Evolutionary conservation across 2,888 invertebrate genomes (phyloP), one percentile per base, ranked within the genome.

Genomic region (Cenopis cana): DNA sequence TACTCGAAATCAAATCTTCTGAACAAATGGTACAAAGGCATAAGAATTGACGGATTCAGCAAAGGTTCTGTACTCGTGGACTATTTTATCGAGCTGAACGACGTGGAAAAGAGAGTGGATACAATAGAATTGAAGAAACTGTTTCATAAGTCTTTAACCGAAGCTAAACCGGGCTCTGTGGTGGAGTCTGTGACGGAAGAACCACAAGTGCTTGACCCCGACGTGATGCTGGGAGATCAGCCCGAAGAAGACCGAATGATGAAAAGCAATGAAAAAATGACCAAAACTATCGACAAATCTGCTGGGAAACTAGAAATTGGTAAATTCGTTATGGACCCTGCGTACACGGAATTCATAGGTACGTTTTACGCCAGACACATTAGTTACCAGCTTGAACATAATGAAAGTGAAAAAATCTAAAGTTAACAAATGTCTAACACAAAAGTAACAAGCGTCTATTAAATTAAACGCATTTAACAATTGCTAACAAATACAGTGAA

Each of bases 331-430:
- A 96, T 98, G 80, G 98, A 98, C 92, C 97, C 98, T 0, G 95
- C 95, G 76, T 97, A 96, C 85, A 98, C 98, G 14, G 98, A 98
- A 88, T 98, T 98, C 83, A 96, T 97, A 86, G 97, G 98, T 98
- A 92, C 33, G 52, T 17, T 29, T 10, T 36, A 11, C 5, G 33
- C 2, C 17, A n/a, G 8, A 46, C 46, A 46, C n/a, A n/a, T n/a
- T n/a, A n/a, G n/a, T n/a, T 46, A 46, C 14, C 11, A 5, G 14
- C 14, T 41, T 11, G 14, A 14, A 0, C 41, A 41, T 41, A 12
- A 24, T 24, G 24, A 24, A 24, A 24, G 24, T 24, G 24, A 24
- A 24, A 24, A 24, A 24, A 24, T 1, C 24, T 24, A 24, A 24
- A 24, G 24, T 24, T 24, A 24, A 3, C 1, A 24, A 24, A 24